Percentiles rank a stretch among this genome's conserved stretches.
phyloP scores from a whole-genome alignment of 2,113 vertebrate species.

The Damaliscus lunatus region DNA sequence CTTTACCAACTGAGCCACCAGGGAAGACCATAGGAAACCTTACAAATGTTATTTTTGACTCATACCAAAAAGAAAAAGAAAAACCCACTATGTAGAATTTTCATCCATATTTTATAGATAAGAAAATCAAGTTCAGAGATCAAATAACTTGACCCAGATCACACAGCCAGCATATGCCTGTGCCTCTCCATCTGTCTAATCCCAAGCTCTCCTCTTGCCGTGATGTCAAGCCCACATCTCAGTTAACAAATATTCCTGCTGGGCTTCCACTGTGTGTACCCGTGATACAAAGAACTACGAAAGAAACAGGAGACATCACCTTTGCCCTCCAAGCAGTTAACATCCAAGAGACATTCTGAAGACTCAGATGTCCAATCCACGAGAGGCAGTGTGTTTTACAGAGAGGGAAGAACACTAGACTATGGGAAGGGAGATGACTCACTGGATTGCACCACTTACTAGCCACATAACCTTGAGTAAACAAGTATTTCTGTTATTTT shows the following conservation, averaged over 20 bases:
- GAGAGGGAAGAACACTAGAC: background rate
- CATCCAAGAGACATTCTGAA: background rate
- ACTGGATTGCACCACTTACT: background rate
- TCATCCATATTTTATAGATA: background rate
- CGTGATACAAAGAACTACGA: background rate
- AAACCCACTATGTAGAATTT: background rate
- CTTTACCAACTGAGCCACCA: background rate
- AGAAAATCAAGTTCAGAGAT: conserved; percentile 25
- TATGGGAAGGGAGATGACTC: background rate
- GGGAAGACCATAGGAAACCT: background rate
- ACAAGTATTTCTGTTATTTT: background rate
- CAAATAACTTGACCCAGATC: background rate
- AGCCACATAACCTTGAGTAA: background rate
- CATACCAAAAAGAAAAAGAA: background rate
- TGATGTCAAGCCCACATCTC: background rate
- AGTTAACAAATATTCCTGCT: background rate
- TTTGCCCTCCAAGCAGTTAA: background rate
- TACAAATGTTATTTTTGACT: background rate
- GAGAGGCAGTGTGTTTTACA: background rate
- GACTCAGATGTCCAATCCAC: background rate
- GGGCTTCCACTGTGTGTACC: background rate
- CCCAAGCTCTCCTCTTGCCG: background rate
- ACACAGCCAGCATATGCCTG: background rate
- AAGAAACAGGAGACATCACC: background rate
- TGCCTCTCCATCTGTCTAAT: background rate